These are phyloP conservation scores for Sycon ciliatum DNA, from an alignment of 37 sponge, comb jelly and placozoan genomes.

Conservation along the genomic window DNA sequence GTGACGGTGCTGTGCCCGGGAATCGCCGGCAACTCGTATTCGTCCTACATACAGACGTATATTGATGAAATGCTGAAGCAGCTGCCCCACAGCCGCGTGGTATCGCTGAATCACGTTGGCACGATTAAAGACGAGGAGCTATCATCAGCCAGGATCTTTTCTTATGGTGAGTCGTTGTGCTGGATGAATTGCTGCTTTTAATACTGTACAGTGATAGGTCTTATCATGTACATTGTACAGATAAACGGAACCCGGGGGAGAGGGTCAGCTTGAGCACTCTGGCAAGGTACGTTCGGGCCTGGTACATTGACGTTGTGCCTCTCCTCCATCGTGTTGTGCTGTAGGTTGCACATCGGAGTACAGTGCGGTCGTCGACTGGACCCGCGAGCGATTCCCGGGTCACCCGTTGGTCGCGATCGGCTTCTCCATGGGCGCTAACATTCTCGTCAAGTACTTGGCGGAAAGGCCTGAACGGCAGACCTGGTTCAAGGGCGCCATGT, in stretches of 20 bases:
- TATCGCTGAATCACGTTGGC: constrained; percentile 82
- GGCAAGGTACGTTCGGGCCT: too few species aligned
- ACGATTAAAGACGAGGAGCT: constrained; percentile 41
- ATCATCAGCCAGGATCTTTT: constrained; percentile 62
- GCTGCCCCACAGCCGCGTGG: constrained; percentile 53
- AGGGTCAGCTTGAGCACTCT: too few species aligned
- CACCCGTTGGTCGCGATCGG: constrained; percentile 56
- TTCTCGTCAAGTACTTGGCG: constrained; percentile 69
- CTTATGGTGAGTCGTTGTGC: constrained; percentile 57
- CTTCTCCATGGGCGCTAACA: constrained; percentile 73
- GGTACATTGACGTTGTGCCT: neutral
- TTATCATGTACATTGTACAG: neutral
- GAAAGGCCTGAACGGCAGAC: constrained; percentile 55
- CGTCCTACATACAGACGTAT: constrained; percentile 47
- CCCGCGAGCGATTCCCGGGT: constrained; percentile 28
- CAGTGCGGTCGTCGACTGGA: constrained; percentile 43
- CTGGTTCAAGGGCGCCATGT: constrained; percentile 64
- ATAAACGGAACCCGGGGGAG: neutral
- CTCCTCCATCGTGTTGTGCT: neutral
- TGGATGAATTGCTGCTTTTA: neutral
- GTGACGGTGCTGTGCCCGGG: constrained; percentile 54
- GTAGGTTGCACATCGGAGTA: constrained; percentile 79
- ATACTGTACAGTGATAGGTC: neutral
- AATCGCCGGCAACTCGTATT: constrained; percentile 58
- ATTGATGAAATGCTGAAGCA: neutral